These are phyloP conservation scores for Anthoptus insignis DNA, from an alignment of 2,888 invertebrate genomes.

Conservation along the genomic window DNA sequence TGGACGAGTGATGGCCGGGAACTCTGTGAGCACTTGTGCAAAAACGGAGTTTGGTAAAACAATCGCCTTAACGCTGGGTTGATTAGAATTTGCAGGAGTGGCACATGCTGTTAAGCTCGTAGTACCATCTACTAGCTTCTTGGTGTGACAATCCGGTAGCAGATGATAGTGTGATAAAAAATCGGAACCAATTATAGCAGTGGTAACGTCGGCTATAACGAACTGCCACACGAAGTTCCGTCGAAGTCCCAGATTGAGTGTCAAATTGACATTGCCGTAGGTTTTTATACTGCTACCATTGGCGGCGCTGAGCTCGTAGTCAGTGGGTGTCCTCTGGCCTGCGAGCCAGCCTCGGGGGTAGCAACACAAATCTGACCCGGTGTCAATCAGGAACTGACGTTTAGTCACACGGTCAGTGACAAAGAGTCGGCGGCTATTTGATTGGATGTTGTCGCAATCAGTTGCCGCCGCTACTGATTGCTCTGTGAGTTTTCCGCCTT, in stretches of 20 bases:
- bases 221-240: constrained; percentile 39
- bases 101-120: constrained; percentile 16
- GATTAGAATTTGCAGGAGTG: background rate
- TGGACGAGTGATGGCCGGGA: constrained; percentile 10
- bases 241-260: constrained; percentile 36
- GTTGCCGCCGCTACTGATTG: constrained; percentile 44
- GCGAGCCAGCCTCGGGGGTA: constrained; percentile 8
- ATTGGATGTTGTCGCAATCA: constrained; percentile 41
- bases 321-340: constrained; percentile 2
- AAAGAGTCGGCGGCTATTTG: constrained; percentile 42
- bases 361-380: constrained; percentile 45
- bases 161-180: constrained; percentile 39
- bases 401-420: constrained; percentile 25
- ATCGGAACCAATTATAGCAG: constrained; percentile 41
- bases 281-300: constrained; percentile 43
- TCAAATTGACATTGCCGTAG: constrained; percentile 22
- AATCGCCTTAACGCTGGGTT: background rate
- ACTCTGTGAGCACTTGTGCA: background rate
- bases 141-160: constrained; percentile 38
- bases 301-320: constrained; percentile 41
- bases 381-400: constrained; percentile 34
- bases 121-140: constrained; percentile 29
- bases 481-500: constrained; percentile 34
- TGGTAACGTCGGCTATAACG: constrained; percentile 39
- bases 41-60: background rate